Evolutionary conservation across 2,113 vertebrate species (phyloP).

Genomic region (Paracanthobrama guichenoti): DNA sequence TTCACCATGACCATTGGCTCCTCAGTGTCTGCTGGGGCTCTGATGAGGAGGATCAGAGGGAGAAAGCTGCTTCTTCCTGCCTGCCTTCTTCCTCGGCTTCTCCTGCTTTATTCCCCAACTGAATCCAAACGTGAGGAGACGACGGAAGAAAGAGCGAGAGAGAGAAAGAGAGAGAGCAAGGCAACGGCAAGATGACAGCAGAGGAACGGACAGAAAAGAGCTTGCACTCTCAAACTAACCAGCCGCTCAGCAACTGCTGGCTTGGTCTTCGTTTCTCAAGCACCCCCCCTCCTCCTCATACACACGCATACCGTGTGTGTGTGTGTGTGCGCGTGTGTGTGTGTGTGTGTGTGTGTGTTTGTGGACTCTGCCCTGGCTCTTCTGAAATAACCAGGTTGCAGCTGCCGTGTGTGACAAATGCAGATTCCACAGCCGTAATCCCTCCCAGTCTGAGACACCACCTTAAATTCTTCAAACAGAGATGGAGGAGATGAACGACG

Average conservation of each 20-base stretch:
- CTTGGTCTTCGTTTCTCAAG: slow-evolving; percentile 43
- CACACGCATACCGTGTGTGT: slow-evolving; percentile 32
- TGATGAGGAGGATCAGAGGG: slow-evolving; percentile 30
- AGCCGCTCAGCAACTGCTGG: slow-evolving; percentile 48
- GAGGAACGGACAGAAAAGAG: slow-evolving; percentile 31
- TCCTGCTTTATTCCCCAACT: slow-evolving; percentile 31
- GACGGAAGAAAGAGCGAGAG: slow-evolving; percentile 20
- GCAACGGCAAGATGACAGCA: slow-evolving; percentile 14
- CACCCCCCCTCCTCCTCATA: slow-evolving; percentile 27
- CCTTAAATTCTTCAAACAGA: slow-evolving; percentile 59
- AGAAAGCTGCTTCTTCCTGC: slow-evolving; percentile 19
- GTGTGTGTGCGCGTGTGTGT: no score
- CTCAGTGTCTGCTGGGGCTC: slow-evolving; percentile 44
- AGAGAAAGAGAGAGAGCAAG: slow-evolving; percentile 21
- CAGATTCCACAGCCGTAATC: slow-evolving; percentile 62
- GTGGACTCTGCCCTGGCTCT: slow-evolving; percentile 54
- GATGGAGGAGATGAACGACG: slow-evolving; percentile 33
- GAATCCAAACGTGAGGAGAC: slow-evolving; percentile 31
- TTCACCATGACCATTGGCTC: slow-evolving; percentile 63
- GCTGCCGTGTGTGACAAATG: slow-evolving; percentile 62
- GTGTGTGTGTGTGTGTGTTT: no score
- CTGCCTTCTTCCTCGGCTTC: slow-evolving; percentile 17
- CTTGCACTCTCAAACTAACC: slow-evolving; percentile 45
- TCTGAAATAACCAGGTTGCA: slow-evolving; percentile 62
- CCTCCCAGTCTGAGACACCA: slow-evolving; percentile 56